Evolutionary conservation across 2,888 invertebrate genomes (phyloP).

Genomic region (Chalcosyrphus nemorum): DNA sequence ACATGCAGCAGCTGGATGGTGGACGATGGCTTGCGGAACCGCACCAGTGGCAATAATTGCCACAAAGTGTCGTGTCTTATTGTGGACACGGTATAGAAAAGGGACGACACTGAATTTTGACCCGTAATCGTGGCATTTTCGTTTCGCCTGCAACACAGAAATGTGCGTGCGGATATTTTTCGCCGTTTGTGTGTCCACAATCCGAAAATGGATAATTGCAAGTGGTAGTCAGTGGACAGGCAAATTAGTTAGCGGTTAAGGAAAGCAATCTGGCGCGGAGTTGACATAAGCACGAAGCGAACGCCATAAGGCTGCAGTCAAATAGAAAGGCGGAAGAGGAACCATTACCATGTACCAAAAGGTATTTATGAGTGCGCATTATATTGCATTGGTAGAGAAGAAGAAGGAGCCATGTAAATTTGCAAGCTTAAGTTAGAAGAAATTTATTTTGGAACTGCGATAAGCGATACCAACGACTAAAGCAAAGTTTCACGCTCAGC

Average conservation of each 20-base stretch:
- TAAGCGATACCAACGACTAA: too few species aligned
- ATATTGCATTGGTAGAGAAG: too few species aligned
- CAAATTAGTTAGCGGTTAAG: not conserved
- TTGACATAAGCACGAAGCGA: not conserved
- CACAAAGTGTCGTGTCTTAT: slow-evolving; percentile 48
- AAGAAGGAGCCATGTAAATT: too few species aligned
- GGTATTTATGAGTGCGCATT: not conserved
- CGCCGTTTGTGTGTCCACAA: not conserved
- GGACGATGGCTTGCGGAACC: not conserved
- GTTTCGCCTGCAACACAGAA: slow-evolving; percentile 28
- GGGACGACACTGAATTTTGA: slow-evolving; percentile 18
- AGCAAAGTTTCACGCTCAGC: too few species aligned
- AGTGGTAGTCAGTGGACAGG: slow-evolving; percentile 7
- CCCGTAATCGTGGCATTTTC: slow-evolving; percentile 32
- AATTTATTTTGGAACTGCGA: too few species aligned
- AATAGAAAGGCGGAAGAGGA: not conserved
- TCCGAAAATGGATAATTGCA: slow-evolving; percentile 30
- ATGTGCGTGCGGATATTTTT: slow-evolving; percentile 46
- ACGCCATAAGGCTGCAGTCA: not conserved
- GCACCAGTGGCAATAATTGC: slow-evolving; percentile 51
- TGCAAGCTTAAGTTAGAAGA: too few species aligned
- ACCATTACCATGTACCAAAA: not conserved
- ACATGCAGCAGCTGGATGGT: slow-evolving; percentile 11
- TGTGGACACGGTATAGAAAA: not conserved
- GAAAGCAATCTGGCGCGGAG: not conserved